phyloP scores from a whole-genome alignment of 2,113 vertebrate species.

The Poicephalus gulielmi region DNA sequence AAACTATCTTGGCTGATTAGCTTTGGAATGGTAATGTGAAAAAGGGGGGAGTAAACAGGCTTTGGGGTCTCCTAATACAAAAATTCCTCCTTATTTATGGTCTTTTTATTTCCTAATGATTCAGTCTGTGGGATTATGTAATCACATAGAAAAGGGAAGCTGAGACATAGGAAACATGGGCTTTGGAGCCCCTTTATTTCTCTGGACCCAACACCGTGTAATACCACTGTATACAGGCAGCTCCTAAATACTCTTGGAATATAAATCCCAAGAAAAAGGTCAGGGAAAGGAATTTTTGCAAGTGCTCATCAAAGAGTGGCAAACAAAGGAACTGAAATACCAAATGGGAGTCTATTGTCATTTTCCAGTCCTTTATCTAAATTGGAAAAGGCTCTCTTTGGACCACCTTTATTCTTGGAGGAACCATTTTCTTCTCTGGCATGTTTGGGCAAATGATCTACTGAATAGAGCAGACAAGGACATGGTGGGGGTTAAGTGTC shows the following conservation, averaged over 20 bases:
- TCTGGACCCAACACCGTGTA: not conserved
- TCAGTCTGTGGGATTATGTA: not conserved
- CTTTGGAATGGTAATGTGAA: not conserved
- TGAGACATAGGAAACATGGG: not conserved
- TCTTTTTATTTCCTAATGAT: not conserved
- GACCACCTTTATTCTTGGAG: not conserved
- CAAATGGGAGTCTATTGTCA: not conserved
- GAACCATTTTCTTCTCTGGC: not conserved
- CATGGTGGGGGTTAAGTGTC: not conserved
- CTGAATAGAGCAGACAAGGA: not conserved
- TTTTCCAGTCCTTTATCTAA: not conserved
- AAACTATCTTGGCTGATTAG: not conserved
- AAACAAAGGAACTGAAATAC: not conserved
- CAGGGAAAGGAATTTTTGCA: not conserved
- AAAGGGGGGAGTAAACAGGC: not conserved
- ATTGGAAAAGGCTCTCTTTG: not conserved
- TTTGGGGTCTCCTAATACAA: not conserved
- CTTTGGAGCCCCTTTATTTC: not conserved
- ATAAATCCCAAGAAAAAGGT: not conserved
- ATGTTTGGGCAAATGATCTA: not conserved
- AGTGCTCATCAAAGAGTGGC: too few relatives aligned
- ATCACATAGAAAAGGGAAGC: not conserved
- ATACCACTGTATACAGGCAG: not conserved
- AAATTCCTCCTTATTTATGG: not conserved
- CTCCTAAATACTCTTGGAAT: not conserved